Conservation (phyloP, 2,888 invertebrate genomes). For the Notodonta ziczac region DNA sequence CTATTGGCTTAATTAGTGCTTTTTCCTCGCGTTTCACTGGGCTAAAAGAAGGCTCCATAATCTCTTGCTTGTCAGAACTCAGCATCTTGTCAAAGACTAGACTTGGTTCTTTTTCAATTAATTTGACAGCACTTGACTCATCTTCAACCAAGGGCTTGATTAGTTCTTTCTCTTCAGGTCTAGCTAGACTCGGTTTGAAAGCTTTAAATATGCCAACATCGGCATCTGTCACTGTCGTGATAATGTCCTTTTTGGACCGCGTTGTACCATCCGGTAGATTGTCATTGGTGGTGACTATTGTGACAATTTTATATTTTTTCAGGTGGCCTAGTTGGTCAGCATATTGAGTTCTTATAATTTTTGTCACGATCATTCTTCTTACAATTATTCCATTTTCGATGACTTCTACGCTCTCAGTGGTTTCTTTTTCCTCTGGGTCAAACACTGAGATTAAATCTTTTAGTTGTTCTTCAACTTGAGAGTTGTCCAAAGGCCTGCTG, state of each 20-base stretch:
- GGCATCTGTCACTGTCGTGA: conserved; percentile 29
- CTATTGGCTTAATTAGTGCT: too few relatives aligned
- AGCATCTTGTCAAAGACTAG: too few relatives aligned
- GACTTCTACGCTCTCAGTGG: not conserved
- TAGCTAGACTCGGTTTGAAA: not conserved
- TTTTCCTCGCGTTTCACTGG: too few relatives aligned
- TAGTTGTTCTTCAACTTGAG: not conserved
- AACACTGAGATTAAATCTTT: conserved; percentile 5
- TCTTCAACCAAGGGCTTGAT: conserved; percentile 10
- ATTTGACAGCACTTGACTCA: not conserved
- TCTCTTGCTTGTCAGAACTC: too few relatives aligned
- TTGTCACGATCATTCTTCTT: not conserved
- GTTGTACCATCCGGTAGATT: conserved; percentile 31
- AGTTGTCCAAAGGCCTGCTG: too few relatives aligned
- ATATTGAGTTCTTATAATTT: conserved; percentile 6
- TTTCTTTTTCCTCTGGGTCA: conserved; percentile 6
- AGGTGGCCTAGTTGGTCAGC: conserved; percentile 7
- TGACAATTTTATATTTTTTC: conserved; percentile 5
- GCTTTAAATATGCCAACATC: conserved; percentile 8
- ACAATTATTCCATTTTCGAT: not conserved
- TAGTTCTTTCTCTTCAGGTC: conserved; percentile 2
- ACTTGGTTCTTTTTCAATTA: too few relatives aligned
- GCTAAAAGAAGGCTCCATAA: too few relatives aligned
- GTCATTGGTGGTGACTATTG: conserved; percentile 12
- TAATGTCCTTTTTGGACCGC: conserved; percentile 25